A percentile compares a stretch with the other conserved stretches of the same genome.
These are phyloP conservation scores for Nymphalis polychloros DNA, from an alignment of 2,888 invertebrate genomes.

Conservation along the genomic window DNA sequence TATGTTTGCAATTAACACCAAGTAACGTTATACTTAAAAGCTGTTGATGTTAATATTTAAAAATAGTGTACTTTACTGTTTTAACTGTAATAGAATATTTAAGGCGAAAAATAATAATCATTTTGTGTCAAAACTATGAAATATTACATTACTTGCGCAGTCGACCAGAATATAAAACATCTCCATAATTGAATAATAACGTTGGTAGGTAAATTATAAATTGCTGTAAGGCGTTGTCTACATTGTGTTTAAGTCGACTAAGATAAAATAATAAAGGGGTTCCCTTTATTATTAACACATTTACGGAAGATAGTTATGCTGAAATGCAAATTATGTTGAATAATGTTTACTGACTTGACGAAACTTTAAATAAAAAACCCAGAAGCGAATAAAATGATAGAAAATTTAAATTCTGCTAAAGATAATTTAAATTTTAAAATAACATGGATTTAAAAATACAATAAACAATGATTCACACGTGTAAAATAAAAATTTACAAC, in stretches of 20 bases:
- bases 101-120: not conserved
- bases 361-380: too few relatives aligned
- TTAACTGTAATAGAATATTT: conserved; percentile 7
- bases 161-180: conserved; percentile 17
- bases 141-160: conserved; percentile 20
- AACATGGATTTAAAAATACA: too few relatives aligned
- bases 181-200: conserved; percentile 28
- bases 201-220: conserved; percentile 13
- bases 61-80: too few relatives aligned
- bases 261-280: not conserved
- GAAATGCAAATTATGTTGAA: not conserved
- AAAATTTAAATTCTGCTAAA: too few relatives aligned
- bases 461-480: too few relatives aligned
- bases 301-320: not conserved
- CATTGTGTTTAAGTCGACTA: not conserved
- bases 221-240: conserved; percentile 7
- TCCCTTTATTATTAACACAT: too few relatives aligned
- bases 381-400: too few relatives aligned
- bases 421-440: too few relatives aligned
- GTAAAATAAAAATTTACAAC: too few relatives aligned
- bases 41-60: too few relatives aligned
- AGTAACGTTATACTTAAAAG: too few relatives aligned
- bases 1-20: too few relatives aligned
- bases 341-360: not conserved
- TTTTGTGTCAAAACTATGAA: conserved; percentile 18